Evolutionary conservation across 2,113 vertebrate species (phyloP), one percentile per base, ranked within the genome.

Genomic region (Eleginops maclovinus): DNA sequence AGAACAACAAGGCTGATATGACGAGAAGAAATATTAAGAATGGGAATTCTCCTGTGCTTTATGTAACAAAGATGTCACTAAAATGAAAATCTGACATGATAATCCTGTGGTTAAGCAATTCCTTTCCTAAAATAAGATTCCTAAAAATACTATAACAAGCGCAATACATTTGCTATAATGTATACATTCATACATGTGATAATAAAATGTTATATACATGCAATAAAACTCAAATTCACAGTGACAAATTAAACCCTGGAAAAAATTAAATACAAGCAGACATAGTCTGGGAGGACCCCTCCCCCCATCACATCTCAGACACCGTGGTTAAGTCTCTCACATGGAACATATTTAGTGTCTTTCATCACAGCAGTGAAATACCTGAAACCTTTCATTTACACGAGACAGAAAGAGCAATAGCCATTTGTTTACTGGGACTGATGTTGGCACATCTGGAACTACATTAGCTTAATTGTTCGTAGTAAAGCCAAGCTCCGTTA

Each of bases 371-470:
- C 70, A 46, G 74, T 47, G 60, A 36, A 69, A 62, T 76, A 59
- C 73, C 22, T 67, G 49, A 59, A 82, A 85, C 26, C 47, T 77
- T 83, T 87, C 40, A 79, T 68, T 76, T 82, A 70, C 72, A 74
- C 36, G 11, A 72, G 46, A 49, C 31, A 83, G 73, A 66, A 51
- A 63, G 50, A 79, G 59, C 84, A 72, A 64, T 44, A 72, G 43
- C 36, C 66, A 73, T 72, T 79, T 88, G 56, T 89, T 85, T 83
- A 59, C 43, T 31, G 40, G 22, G 43, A 26, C 49, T 65, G 51
- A 41, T n/a, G 51, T 44, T 61, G 49, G 65, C 65, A 79, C 63
- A 79, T 85, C 47, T 76, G 63, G 26, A 76, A 54, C 66, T 58
- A 15, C 6, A 61, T 66, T 67, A 41, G 31, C 62, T 73, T 65